Conservation (phyloP, 1,140 invertebrate species). For the Drosophila obscura region DNA sequence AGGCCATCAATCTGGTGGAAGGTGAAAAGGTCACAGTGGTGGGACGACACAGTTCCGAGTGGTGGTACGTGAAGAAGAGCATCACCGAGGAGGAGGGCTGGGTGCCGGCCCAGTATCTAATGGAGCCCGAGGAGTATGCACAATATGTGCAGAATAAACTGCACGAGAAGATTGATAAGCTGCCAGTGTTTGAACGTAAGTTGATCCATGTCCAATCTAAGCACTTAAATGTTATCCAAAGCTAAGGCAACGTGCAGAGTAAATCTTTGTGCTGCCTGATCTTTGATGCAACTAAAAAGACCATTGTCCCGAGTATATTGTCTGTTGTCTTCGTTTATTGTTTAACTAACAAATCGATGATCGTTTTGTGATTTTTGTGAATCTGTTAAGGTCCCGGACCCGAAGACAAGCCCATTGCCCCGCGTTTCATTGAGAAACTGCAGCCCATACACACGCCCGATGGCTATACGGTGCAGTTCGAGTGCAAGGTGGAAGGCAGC, state of each 20-base stretch:
- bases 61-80: slow-evolving; percentile 96
- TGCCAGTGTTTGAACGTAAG: slow-evolving; percentile 96
- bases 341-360: slow-evolving; percentile 47
- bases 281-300: no score
- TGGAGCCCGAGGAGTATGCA: slow-evolving; percentile 92
- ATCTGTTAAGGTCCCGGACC: slow-evolving; percentile 88
- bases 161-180: slow-evolving; percentile 95
- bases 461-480: slow-evolving; percentile 94
- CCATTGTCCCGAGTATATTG: background rate
- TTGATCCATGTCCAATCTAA: slow-evolving; percentile 36
- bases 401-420: slow-evolving; percentile 91
- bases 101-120: slow-evolving; percentile 94
- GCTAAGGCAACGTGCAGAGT: slow-evolving; percentile 4
- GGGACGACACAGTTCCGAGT: slow-evolving; percentile 91
- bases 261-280: no score
- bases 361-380: slow-evolving; percentile 53
- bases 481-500: slow-evolving; percentile 94
- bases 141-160: slow-evolving; percentile 93
- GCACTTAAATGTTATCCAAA: slow-evolving; percentile 6
- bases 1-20: slow-evolving; percentile 94
- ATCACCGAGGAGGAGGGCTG: slow-evolving; percentile 95
- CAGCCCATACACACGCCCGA: slow-evolving; percentile 92
- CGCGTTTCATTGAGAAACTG: slow-evolving; percentile 93
- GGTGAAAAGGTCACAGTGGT: slow-evolving; percentile 94
- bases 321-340: slow-evolving; percentile 41